These are phyloP conservation scores for Protomyctophum bolini DNA, from an alignment of 2,113 vertebrate species.

Conservation along the genomic window DNA sequence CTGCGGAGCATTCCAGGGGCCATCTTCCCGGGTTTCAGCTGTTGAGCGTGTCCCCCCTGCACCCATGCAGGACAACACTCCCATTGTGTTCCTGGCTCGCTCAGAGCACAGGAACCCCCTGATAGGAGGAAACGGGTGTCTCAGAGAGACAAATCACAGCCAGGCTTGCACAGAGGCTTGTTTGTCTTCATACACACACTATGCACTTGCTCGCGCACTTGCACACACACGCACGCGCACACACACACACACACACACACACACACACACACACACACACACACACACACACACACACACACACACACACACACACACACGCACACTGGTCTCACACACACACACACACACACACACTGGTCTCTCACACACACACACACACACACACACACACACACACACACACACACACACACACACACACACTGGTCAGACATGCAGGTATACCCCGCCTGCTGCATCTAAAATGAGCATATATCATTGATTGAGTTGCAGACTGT, in stretches of 20 bases:
- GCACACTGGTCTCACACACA: too few relatives aligned
- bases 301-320: too few relatives aligned
- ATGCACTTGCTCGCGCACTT: too few relatives aligned
- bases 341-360: too few relatives aligned
- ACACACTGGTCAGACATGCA: constrained; percentile 18
- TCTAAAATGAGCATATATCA: constrained; percentile 32
- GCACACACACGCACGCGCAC: background rate
- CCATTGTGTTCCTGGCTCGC: constrained; percentile 90
- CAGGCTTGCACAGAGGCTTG: constrained; percentile 71
- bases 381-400: background rate
- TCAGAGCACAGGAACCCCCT: constrained; percentile 81
- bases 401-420: constrained; percentile 12
- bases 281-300: too few relatives aligned
- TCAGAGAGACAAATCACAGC: constrained; percentile 77
- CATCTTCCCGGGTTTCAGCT: constrained; percentile 96
- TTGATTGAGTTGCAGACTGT: background rate
- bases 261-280: too few relatives aligned
- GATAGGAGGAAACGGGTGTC: constrained; percentile 80
- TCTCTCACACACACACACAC: constrained; percentile 12
- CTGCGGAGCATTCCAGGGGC: constrained; percentile 92
- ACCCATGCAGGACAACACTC: constrained; percentile 91
- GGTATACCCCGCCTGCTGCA: constrained; percentile 45
- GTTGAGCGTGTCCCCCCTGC: constrained; percentile 84
- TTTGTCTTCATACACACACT: constrained; percentile 61
- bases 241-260: background rate